phyloP scores from a whole-genome alignment of 2,797 vertebrate genomes.

The Esox masquinongy region DNA sequence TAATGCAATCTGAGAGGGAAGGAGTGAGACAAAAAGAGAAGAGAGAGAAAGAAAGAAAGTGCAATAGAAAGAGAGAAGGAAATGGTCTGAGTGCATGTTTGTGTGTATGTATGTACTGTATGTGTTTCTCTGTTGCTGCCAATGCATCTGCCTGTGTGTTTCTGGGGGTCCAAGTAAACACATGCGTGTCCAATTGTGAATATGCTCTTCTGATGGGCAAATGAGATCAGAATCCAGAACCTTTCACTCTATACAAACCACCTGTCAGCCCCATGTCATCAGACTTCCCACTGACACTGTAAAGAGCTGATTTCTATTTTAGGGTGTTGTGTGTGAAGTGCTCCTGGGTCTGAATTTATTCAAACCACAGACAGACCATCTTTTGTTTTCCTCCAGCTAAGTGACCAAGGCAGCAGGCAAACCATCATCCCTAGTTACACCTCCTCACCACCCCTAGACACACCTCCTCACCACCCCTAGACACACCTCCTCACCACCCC shows the following conservation, averaged over 20 bases:
- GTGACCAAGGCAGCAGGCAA: not conserved
- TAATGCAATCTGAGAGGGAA: constrained; percentile 22
- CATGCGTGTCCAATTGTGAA: not conserved
- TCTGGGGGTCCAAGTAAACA: not conserved
- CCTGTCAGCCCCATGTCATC: not conserved
- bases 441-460: constrained; percentile 19
- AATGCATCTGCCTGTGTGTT: not conserved
- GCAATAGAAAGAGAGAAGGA: constrained; percentile 7
- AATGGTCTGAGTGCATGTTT: not conserved
- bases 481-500: no score
- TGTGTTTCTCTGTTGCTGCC: not conserved
- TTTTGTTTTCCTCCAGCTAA: not conserved
- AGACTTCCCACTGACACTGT: not conserved
- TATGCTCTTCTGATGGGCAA: not conserved
- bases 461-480: not conserved
- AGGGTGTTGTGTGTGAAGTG: not conserved
- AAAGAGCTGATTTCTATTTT: constrained; percentile 2
- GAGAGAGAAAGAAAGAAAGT: constrained; percentile 20
- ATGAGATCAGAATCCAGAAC: not conserved
- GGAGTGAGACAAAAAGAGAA: not conserved
- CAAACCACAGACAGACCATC: not conserved
- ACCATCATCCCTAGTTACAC: constrained; percentile 22
- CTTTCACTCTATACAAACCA: not conserved
- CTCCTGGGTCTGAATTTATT: not conserved
- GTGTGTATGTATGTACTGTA: not conserved